Percentiles rank a stretch among this genome's conserved stretches.
These are phyloP conservation scores for Drosophila kepulauana DNA, from an alignment of 1,140 invertebrate species.

Conservation along the genomic window DNA sequence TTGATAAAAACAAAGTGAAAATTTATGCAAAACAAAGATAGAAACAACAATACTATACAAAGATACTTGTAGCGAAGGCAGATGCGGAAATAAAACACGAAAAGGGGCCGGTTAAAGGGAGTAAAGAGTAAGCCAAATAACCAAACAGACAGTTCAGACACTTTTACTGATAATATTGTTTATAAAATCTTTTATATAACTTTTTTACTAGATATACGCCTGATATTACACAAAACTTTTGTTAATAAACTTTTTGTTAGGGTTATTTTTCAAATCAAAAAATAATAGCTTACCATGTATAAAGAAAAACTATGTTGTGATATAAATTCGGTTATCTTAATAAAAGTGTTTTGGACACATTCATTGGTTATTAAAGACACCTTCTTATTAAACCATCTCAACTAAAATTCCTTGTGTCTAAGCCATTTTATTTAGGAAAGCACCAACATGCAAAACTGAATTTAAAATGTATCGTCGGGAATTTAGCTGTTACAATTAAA, in stretches of 20 bases:
- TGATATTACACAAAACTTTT: slow-evolving; percentile 29
- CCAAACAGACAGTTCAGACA: slow-evolving; percentile 37
- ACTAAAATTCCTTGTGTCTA: too few species aligned
- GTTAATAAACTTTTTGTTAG: not conserved
- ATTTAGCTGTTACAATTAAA: too few species aligned
- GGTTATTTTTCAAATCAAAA: too few species aligned
- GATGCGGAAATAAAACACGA: slow-evolving; percentile 17
- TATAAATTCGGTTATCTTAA: too few species aligned
- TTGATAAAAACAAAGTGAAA: slow-evolving; percentile 81
- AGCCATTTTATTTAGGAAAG: too few species aligned
- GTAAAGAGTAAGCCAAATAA: slow-evolving; percentile 14
- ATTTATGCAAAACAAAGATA: slow-evolving; percentile 79
- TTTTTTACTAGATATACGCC: slow-evolving; percentile 16
- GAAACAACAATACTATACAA: slow-evolving; percentile 47
- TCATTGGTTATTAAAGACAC: too few species aligned
- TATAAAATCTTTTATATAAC: slow-evolving; percentile 37
- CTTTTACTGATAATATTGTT: slow-evolving; percentile 51
- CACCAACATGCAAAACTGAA: too few species aligned
- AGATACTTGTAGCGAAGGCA: slow-evolving; percentile 3
- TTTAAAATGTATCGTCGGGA: too few species aligned
- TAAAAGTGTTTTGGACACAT: too few species aligned
- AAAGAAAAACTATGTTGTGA: too few species aligned
- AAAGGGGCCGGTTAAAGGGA: slow-evolving; percentile 19
- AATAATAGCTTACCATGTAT: too few species aligned
- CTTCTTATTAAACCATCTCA: too few species aligned